A percentile compares a stretch with the other conserved stretches of the same genome.
phyloP scores from a whole-genome alignment of 2,888 invertebrate genomes.

The Folsomia candida region DNA sequence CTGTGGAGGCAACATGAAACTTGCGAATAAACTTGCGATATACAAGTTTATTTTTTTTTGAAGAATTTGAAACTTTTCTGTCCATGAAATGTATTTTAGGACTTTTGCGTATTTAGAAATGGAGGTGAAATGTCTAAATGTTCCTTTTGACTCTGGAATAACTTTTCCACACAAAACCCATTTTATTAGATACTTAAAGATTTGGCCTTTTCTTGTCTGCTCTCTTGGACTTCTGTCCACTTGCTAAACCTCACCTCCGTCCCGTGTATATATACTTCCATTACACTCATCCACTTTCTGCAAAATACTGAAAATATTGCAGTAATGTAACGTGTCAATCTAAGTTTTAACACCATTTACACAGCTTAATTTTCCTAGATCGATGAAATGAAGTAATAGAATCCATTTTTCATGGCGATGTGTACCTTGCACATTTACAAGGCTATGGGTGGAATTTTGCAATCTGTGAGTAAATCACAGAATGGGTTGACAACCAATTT shows the following conservation, averaged over 20 bases:
- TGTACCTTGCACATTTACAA: no score
- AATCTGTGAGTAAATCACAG: background rate
- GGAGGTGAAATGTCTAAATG: background rate
- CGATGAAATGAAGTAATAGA: no score
- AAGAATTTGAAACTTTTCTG: background rate
- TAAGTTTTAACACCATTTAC: no score
- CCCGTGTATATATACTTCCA: no score
- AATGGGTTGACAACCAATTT: slow-evolving; percentile 2
- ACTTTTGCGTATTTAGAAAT: background rate
- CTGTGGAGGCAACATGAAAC: background rate
- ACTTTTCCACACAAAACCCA: background rate
- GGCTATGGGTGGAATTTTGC: no score
- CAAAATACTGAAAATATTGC: no score
- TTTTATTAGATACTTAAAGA: background rate
- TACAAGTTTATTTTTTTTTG: background rate
- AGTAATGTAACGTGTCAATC: no score
- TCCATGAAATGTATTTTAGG: background rate
- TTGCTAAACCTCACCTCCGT: background rate
- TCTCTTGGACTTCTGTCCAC: background rate
- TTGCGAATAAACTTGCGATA: background rate
- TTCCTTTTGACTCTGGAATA: background rate
- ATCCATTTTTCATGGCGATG: no score
- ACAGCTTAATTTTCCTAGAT: no score
- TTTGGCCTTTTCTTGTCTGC: background rate
- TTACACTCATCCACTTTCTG: no score